Base-by-base conservation (phyloP, 2,888 invertebrate species). In the Sclerodermus sp. region DNA sequence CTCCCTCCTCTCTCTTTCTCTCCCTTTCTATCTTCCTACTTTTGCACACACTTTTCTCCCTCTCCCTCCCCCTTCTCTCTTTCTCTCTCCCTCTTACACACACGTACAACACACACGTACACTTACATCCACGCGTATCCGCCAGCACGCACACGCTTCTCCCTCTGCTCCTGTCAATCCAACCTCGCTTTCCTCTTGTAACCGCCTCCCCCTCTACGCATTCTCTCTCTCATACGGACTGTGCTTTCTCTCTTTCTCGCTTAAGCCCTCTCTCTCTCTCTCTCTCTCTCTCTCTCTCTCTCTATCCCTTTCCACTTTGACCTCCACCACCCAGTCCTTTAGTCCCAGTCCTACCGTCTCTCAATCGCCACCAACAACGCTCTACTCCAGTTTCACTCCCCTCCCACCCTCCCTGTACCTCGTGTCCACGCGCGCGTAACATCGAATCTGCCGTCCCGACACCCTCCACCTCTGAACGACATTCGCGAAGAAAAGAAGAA, bases 131-230 rank as follows among this genome's bases (percentile, higher is more conserved):
- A 52, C 51, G 38, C 53, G 47, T 39, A 38, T 30, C 42, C 43
- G 51, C 39, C 41, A 30, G 38, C 30, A 46, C 40, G 34, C 46
- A 42, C 40, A 45, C 49, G 39, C 45, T 44, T 14, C 14, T 34
- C 16, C 32, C 40, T 39, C 4, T 18, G 23, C 23, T 23, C 23
- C 8, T 23, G 23, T 23, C 23, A 23, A 23, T 23, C 23, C 23
- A 5, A 23, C 23, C 8, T 23, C 8, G 23, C 23, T 23, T 23
- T 23, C 23, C 23, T 23, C 3, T 3, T 8, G 23, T 23, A 5
- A 23, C 23, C 23, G 8, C 8, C 23, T 48, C 46, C 53, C 51
- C 38, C 42, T 43, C 49, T 50, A 47, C 53, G 53, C 51, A 50
- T 46, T 45, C 42, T 23, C 23, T 8, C 3, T 23, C 8, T 23